Evolutionary conservation across 1,140 invertebrate genomes (phyloP).

Genomic region (Copidosoma floridanum): DNA sequence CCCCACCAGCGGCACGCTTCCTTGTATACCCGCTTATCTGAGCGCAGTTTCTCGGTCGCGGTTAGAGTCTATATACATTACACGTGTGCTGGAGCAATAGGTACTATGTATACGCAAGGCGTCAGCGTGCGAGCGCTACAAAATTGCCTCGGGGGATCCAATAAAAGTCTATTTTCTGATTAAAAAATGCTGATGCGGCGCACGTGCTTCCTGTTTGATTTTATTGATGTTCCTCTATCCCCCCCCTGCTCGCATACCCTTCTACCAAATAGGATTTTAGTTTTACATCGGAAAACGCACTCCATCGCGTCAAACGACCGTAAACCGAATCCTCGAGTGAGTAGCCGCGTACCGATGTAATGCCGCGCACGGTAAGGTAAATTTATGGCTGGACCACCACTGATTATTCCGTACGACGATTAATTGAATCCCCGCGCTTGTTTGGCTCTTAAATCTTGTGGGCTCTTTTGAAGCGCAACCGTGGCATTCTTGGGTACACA

Average conservation of each 20-base stretch:
- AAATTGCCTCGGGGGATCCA: neutral
- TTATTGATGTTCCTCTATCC: neutral
- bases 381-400: no score
- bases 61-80: no score
- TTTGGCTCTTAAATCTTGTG: no score
- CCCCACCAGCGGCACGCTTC: neutral
- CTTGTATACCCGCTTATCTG: neutral
- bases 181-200: conserved; percentile 22
- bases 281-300: no score
- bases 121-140: neutral
- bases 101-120: neutral
- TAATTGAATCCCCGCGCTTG: no score
- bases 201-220: neutral
- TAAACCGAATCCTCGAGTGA: no score
- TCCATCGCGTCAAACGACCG: no score
- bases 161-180: conserved; percentile 14
- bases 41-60: no score
- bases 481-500: neutral
- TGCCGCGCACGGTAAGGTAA: no score
- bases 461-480: conserved; percentile 7
- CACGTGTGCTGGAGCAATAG: neutral
- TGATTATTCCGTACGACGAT: no score
- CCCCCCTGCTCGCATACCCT: neutral
- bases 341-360: no score
- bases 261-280: no score